Percentiles rank a stretch among this genome's conserved stretches.
Conservation (phyloP, 2,888 invertebrate species). For the Acholoe squamosa region DNA sequence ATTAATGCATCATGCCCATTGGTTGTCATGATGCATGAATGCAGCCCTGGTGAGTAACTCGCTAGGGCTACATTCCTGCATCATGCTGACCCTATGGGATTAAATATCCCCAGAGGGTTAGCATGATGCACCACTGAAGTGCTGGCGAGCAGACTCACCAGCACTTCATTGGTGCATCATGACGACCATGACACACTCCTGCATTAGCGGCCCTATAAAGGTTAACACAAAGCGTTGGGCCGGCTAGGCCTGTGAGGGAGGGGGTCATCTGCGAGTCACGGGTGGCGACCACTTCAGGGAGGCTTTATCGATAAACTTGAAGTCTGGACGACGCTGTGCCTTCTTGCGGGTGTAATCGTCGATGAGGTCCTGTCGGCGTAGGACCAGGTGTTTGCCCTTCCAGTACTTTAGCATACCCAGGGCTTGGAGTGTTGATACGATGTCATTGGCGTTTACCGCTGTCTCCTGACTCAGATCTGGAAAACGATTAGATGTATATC, state of each 20-base stretch:
- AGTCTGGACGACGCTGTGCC: constrained; percentile 88
- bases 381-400: constrained; percentile 98
- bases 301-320: constrained; percentile 93
- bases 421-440: constrained; percentile 97
- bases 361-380: constrained; percentile 96
- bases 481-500: constrained; percentile 68
- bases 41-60: no score
- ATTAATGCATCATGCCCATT: no score
- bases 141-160: no score
- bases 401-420: constrained; percentile 99
- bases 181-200: no score
- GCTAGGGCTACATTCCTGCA: no score
- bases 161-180: no score
- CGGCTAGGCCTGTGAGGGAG: constrained; percentile 31
- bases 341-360: constrained; percentile 95
- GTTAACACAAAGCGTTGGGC: neutral
- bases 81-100: no score
- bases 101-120: no score
- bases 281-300: constrained; percentile 95
- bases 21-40: no score
- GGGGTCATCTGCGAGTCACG: constrained; percentile 64
- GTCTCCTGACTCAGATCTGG: constrained; percentile 92
- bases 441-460: constrained; percentile 98
- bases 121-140: no score
- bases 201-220: no score